A percentile compares a stretch with the other conserved stretches of the same genome.
phyloP scores from a whole-genome alignment of 2,888 invertebrate species.

The Harpalus rubripes region DNA sequence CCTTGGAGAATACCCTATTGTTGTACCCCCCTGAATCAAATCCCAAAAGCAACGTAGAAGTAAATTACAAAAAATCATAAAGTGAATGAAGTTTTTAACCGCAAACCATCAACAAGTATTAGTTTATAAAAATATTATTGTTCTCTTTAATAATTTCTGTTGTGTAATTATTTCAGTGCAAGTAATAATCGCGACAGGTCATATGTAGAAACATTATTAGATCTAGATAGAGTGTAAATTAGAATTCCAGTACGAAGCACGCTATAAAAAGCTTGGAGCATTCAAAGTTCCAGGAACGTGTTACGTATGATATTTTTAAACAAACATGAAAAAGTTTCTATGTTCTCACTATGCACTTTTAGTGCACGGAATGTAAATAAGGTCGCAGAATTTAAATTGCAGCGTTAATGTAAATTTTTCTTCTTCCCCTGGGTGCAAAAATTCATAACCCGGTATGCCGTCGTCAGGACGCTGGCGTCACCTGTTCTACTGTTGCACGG shows the following conservation, averaged over 20 bases:
- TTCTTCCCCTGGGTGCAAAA: conserved; percentile 53
- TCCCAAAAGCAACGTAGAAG: too few relatives aligned
- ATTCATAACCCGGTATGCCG: conserved; percentile 57
- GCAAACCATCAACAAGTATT: too few relatives aligned
- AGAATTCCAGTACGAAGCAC: conserved; percentile 29
- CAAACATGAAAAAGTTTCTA: conserved; percentile 55
- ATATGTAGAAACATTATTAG: conserved; percentile 21
- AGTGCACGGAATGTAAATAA: conserved; percentile 65
- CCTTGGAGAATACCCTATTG: too few relatives aligned
- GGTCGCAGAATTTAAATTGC: conserved; percentile 66
- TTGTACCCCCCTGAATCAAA: too few relatives aligned
- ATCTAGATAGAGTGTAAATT: conserved; percentile 39
- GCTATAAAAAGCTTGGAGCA: neutral
- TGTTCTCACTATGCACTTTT: conserved; percentile 56
- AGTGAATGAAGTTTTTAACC: too few relatives aligned
- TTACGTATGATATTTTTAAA: conserved; percentile 54
- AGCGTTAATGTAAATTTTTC: conserved; percentile 66
- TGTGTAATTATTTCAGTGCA: too few relatives aligned
- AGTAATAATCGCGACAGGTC: neutral
- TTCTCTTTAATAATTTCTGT: too few relatives aligned
- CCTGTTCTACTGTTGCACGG: conserved; percentile 23
- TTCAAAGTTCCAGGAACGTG: conserved; percentile 47
- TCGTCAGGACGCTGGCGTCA: conserved; percentile 23
- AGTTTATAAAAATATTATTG: too few relatives aligned
- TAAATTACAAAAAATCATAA: too few relatives aligned